Percentiles rank a stretch among this genome's conserved stretches.
phyloP scores from a whole-genome alignment of 2,888 invertebrate genomes.

The Dioctria linearis region DNA sequence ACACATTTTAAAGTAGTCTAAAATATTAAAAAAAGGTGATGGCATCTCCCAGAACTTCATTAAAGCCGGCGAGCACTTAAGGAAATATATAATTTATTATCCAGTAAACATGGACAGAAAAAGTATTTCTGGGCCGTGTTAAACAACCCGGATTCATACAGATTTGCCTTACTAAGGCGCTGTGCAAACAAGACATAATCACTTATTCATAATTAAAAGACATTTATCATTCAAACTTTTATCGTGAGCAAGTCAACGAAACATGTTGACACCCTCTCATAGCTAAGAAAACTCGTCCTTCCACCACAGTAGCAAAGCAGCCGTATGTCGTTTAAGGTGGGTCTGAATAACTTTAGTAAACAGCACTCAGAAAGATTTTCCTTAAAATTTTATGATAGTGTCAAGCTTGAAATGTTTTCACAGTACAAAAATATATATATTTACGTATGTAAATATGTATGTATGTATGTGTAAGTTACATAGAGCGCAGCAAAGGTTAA shows the following conservation, averaged over 20 bases:
- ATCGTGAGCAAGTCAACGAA: conserved; percentile 32
- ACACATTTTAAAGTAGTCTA: too few relatives aligned
- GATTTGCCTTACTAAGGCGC: conserved; percentile 12
- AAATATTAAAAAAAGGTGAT: too few relatives aligned
- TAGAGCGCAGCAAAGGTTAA: conserved; percentile 27
- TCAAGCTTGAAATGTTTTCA: conserved; percentile 43
- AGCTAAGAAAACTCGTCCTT: conserved; percentile 26
- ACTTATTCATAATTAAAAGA: conserved; percentile 49
- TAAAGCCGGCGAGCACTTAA: too few relatives aligned
- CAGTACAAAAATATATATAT: conserved; percentile 21
- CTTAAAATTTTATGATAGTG: conserved; percentile 45
- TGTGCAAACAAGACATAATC: conserved; percentile 38
- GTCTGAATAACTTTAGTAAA: conserved; percentile 41
- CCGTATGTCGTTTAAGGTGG: conserved; percentile 27
- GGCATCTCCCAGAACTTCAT: too few relatives aligned
- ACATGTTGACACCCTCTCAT: conserved; percentile 43
- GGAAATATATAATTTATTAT: too few relatives aligned
- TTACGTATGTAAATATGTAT: too few relatives aligned
- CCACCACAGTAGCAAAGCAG: conserved; percentile 4
- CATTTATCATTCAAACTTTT: conserved; percentile 50
- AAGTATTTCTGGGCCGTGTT: neutral
- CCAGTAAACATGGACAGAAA: too few relatives aligned
- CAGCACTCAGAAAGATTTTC: conserved; percentile 39
- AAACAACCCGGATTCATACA: conserved; percentile 8
- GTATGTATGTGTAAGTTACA: neutral